Percentiles rank a stretch among this genome's conserved stretches.
These are phyloP conservation scores for Eupithecia tripunctaria DNA, from an alignment of 2,888 invertebrate genomes.

Conservation along the genomic window DNA sequence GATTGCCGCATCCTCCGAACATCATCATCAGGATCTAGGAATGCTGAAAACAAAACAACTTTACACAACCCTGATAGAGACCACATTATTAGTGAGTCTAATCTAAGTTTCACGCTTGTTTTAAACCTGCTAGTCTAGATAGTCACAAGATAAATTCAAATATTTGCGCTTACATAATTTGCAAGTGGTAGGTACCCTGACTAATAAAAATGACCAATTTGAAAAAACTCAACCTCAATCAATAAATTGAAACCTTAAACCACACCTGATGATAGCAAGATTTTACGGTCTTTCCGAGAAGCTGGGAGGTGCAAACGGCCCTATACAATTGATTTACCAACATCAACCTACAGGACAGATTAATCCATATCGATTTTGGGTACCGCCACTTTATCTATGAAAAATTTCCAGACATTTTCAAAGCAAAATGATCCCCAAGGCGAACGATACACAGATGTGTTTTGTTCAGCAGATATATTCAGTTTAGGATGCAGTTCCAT, in stretches of 20 bases:
- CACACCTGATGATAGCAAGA: constrained; percentile 72
- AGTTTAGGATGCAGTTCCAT: constrained; percentile 16
- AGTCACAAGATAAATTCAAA: background rate
- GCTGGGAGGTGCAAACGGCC: constrained; percentile 68
- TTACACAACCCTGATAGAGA: constrained; percentile 23
- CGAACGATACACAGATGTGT: constrained; percentile 18
- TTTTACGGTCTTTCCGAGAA: constrained; percentile 74
- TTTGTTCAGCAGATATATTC: constrained; percentile 13
- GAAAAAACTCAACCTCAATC: background rate
- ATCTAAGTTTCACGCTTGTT: background rate
- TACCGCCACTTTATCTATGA: constrained; percentile 60
- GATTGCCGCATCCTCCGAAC: constrained; percentile 59
- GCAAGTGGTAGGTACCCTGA: background rate
- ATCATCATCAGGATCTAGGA: constrained; percentile 40
- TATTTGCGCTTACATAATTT: background rate
- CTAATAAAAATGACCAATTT: background rate
- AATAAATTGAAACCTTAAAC: constrained; percentile 45
- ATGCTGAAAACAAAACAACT: constrained; percentile 33
- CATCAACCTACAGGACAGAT: constrained; percentile 66
- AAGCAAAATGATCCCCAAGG: constrained; percentile 11
- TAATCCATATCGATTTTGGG: constrained; percentile 60
- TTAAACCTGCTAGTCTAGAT: background rate
- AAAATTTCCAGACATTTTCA: constrained; percentile 8
- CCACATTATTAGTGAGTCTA: background rate
- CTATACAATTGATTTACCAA: constrained; percentile 63